Base-by-base conservation (phyloP, 2,888 invertebrate species). In the Thyatira batis region DNA sequence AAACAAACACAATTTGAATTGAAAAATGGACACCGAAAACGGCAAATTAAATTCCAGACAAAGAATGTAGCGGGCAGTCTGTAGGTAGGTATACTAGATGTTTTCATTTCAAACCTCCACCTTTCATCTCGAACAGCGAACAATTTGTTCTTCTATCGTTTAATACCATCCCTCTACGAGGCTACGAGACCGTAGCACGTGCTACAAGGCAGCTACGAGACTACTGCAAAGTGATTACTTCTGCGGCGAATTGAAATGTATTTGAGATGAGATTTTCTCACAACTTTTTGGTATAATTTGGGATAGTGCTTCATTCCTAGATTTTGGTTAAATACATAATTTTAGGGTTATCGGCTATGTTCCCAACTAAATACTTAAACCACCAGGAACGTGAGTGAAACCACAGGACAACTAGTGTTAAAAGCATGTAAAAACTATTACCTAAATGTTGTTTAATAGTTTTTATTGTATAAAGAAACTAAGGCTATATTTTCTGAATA, bases 111-210 rank as follows among this genome's bases (percentile, higher is more conserved):
- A 53, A 53, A 23, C 48, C 48, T 52, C 63, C 57, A 51, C 53
- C 49, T 53, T 60, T 52, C 25, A 45, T 23, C 45, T 45, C 17
- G 46, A 51, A 57, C 23, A 51, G 33, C 53, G 45, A 20, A 23
- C 52, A 52, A 28, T 50, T 45, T 50, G 49, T 53, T 55, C 54
- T 44, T 55, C 49, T 49, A 45, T 44, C 46, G 23, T 51, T 61
- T 61, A 64, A 62, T 65, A 58, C 52, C 52, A 62, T 67, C 50
- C 49, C 57, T 20, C 25, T 20, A 43, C 54, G 54, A 52, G 52
- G 53, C 60, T 67, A 61, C 62, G 55, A 39, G 39, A 17, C n/a
- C 71, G 74, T 75, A 76, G 75, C 67, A 70, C 58, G 56, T 63
- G 66, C 73, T 78, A 76, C 76, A 64, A 25, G 49, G 57, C n/a